These are phyloP conservation scores for Protophormia terraenovae DNA, from an alignment of 2,888 invertebrate species.

Conservation along the genomic window DNA sequence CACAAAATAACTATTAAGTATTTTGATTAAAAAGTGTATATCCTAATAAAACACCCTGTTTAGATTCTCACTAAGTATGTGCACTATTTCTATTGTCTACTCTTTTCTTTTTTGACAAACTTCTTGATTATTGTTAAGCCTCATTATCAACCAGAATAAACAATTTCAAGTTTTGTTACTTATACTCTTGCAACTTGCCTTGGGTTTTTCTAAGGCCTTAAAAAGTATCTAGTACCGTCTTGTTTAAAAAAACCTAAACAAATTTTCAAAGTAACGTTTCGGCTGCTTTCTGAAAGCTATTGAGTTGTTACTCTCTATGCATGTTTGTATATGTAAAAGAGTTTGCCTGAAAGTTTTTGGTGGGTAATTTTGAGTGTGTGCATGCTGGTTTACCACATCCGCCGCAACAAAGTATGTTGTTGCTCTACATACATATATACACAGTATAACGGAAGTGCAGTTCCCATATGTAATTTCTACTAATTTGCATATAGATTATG, in stretches of 20 bases:
- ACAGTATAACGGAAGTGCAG: conserved; percentile 67
- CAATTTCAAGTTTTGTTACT: neutral
- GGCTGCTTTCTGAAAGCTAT: neutral
- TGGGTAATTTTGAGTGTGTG: conserved; percentile 27
- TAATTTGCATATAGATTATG: conserved; percentile 72
- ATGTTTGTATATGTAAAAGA: neutral
- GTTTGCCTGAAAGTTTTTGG: conserved; percentile 4
- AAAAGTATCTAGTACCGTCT: no score
- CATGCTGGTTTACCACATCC: conserved; percentile 56
- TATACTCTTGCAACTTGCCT: neutral
- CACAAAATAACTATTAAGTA: no score
- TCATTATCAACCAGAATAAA: conserved; percentile 25
- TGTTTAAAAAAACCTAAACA: no score
- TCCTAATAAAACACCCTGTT: no score
- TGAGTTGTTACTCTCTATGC: neutral
- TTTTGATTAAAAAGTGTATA: no score
- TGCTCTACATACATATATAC: no score
- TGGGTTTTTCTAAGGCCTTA: no score
- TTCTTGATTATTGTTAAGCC: conserved; percentile 26
- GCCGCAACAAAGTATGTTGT: conserved; percentile 60
- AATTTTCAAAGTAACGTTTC: neutral
- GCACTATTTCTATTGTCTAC: neutral
- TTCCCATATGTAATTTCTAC: conserved; percentile 71
- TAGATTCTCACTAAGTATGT: no score
- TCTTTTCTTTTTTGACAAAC: conserved; percentile 27